These are phyloP conservation scores for Monopis laevigella DNA, from an alignment of 2,888 invertebrate species.

Conservation along the genomic window DNA sequence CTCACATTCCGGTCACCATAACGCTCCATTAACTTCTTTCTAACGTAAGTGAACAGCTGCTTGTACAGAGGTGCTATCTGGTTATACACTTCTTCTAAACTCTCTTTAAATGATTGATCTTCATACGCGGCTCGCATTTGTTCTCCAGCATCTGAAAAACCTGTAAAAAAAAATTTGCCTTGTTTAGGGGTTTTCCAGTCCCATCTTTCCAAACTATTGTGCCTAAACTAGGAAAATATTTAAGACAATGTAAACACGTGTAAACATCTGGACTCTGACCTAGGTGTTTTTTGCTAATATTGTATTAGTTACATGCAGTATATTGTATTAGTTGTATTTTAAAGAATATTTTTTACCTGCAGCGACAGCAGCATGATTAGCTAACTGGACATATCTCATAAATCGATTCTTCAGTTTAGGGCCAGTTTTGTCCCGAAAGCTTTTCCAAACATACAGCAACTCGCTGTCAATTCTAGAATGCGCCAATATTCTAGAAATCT, in stretches of 20 bases:
- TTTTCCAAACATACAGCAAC: constrained; percentile 79
- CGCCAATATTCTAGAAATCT: constrained; percentile 72
- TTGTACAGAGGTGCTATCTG: constrained; percentile 79
- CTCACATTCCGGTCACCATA: constrained; percentile 70
- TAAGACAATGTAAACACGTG: too few relatives aligned
- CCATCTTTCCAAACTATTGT: too few relatives aligned
- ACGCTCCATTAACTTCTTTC: constrained; percentile 70
- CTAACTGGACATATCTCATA: constrained; percentile 79
- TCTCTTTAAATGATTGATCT: constrained; percentile 70
- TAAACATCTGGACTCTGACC: too few relatives aligned
- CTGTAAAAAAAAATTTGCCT: constrained; percentile 37
- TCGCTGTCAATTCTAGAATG: constrained; percentile 80
- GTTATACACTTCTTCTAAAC: constrained; percentile 67
- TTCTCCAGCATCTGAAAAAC: constrained; percentile 81
- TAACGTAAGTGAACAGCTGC: constrained; percentile 84
- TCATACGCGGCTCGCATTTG: constrained; percentile 83
- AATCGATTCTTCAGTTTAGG: constrained; percentile 79
- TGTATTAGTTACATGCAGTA: too few relatives aligned
- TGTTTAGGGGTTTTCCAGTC: too few relatives aligned
- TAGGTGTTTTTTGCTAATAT: too few relatives aligned
- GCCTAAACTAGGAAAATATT: too few relatives aligned
- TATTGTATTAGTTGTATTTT: too few relatives aligned
- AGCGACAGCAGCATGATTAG: constrained; percentile 79
- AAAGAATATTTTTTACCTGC: too few relatives aligned
- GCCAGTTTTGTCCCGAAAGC: constrained; percentile 83